A percentile compares a stretch with the other conserved stretches of the same genome.
Evolutionary conservation across 2,797 vertebrate species (phyloP).

Genomic region (Mormyrus hasselquistii): DNA sequence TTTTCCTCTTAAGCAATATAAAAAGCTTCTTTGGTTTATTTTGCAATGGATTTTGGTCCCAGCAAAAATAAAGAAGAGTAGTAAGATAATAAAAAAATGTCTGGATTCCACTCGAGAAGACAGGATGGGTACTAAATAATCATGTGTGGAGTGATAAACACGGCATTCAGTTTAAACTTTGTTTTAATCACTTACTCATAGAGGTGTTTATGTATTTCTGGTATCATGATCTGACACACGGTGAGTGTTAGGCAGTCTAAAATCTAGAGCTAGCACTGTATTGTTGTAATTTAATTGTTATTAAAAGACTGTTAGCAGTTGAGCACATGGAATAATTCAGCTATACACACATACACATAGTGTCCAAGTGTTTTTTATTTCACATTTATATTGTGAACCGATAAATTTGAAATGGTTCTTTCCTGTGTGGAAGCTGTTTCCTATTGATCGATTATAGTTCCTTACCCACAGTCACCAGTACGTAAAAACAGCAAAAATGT

Average conservation of each 20-base stretch:
- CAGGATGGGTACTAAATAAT: background rate
- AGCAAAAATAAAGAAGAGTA: background rate
- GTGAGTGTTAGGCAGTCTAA: background rate
- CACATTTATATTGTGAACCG: constrained; percentile 39
- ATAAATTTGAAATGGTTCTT: constrained; percentile 30
- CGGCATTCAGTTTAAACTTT: background rate
- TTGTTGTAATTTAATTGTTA: background rate
- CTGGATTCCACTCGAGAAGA: background rate
- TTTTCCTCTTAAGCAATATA: background rate
- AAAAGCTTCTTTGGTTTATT: background rate
- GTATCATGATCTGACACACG: background rate
- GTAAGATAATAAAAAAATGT: background rate
- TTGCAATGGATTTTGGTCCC: background rate
- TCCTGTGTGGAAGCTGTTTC: background rate
- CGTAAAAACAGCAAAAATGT: background rate
- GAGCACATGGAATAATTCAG: background rate
- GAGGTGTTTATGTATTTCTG: background rate
- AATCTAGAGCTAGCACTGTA: background rate
- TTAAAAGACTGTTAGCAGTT: background rate
- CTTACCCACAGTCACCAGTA: background rate
- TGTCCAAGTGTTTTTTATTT: constrained; percentile 41
- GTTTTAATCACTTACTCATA: background rate
- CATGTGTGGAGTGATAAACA: background rate
- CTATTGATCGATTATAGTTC: background rate
- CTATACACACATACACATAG: background rate